Conservation (phyloP, 2,797 vertebrate species). For the Momotus momota region DNA sequence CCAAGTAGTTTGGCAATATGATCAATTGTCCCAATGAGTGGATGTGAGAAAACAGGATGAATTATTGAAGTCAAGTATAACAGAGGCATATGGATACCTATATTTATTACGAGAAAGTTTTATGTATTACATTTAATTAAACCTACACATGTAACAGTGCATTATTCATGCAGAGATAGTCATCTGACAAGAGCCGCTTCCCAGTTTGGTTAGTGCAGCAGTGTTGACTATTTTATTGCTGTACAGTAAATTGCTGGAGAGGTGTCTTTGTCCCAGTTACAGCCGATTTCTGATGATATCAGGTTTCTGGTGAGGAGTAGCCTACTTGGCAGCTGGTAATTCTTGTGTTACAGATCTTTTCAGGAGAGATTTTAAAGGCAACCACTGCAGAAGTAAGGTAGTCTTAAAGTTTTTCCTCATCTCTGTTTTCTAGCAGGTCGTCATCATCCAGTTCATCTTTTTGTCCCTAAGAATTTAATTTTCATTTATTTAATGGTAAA, state of each 20-base stretch:
- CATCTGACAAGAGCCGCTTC: slow-evolving; percentile 46
- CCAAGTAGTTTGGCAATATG: background rate
- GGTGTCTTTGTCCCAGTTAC: background rate
- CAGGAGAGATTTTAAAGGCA: background rate
- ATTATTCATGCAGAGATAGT: slow-evolving; percentile 43
- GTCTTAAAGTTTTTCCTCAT: background rate
- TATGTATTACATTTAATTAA: slow-evolving; percentile 70
- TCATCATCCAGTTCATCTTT: background rate
- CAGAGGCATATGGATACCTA: slow-evolving; percentile 18
- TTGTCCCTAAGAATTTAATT: background rate
- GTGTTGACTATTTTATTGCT: slow-evolving; percentile 40
- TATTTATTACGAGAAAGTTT: background rate
- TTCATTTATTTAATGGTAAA: background rate
- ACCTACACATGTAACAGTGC: slow-evolving; percentile 50
- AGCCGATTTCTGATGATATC: background rate
- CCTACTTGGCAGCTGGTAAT: background rate
- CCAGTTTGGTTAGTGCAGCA: slow-evolving; percentile 1
- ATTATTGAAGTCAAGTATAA: slow-evolving; percentile 9
- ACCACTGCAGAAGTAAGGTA: background rate
- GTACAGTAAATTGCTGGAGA: background rate
- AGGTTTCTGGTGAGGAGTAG: background rate
- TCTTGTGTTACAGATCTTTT: background rate
- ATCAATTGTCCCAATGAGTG: slow-evolving; percentile 24
- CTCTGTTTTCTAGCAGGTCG: background rate
- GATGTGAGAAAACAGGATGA: slow-evolving; percentile 15